A percentile compares a stretch with the other conserved stretches of the same genome.
Conservation (phyloP, 1,140 invertebrate genomes). For the Popillia japonica region DNA sequence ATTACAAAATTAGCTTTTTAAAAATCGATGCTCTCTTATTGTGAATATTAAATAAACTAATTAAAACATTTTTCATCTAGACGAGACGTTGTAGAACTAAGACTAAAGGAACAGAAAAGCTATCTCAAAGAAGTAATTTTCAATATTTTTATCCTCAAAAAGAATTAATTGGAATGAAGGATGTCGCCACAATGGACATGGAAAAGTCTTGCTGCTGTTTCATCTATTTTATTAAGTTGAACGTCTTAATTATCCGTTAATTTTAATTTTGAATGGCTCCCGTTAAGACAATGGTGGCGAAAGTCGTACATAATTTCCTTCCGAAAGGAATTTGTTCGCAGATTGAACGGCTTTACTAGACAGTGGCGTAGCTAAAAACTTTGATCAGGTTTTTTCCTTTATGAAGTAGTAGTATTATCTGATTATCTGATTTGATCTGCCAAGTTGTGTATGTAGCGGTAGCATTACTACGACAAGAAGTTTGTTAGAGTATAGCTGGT, state of each 20-base stretch:
- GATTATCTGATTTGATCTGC: too few species aligned
- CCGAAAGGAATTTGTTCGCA: background rate
- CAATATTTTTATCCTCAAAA: slow-evolving; percentile 24
- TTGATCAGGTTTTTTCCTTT: too few species aligned
- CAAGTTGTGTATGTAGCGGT: too few species aligned
- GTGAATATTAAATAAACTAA: slow-evolving; percentile 9
- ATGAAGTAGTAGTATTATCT: too few species aligned
- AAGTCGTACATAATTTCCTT: background rate
- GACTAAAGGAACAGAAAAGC: background rate
- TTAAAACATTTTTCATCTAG: background rate
- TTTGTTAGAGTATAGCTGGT: too few species aligned
- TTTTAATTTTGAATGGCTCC: slow-evolving; percentile 12
- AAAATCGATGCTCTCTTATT: background rate
- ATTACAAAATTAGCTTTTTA: too few species aligned
- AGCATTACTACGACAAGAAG: too few species aligned
- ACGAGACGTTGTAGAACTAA: background rate
- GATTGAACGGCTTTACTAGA: background rate
- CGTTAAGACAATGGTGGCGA: slow-evolving; percentile 12
- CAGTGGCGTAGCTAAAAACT: background rate
- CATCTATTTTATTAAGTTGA: background rate
- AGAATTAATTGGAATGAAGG: slow-evolving; percentile 31
- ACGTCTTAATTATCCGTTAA: slow-evolving; percentile 28
- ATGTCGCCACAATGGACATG: slow-evolving; percentile 6
- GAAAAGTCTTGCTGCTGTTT: background rate
- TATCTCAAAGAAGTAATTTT: background rate